Conservation (phyloP, 2,797 vertebrate species). For the Pipistrellus pipistrellus region DNA sequence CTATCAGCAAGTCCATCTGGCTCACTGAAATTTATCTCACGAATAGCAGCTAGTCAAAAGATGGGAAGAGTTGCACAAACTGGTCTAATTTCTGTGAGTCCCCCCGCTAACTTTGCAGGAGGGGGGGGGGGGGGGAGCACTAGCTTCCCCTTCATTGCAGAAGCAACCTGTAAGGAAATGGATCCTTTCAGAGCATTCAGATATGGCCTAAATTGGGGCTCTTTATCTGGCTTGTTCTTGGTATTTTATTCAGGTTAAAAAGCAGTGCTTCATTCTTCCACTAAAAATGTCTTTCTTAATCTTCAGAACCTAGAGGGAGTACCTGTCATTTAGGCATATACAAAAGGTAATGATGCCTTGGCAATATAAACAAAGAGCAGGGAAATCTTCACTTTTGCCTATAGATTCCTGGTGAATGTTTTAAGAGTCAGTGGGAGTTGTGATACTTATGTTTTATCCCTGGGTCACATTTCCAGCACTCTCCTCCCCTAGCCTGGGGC, state of each 20-base stretch:
- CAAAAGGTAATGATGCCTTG: background rate
- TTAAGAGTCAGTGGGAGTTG: background rate
- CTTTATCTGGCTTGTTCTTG: background rate
- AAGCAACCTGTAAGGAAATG: background rate
- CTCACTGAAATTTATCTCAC: slow-evolving; percentile 71
- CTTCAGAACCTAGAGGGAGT: background rate
- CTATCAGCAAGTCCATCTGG: slow-evolving; percentile 71
- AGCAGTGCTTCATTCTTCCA: background rate
- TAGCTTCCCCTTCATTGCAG: background rate
- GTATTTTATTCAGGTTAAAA: slow-evolving; percentile 52
- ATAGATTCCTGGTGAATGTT: slow-evolving; percentile 6
- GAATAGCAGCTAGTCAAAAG: slow-evolving; percentile 4
- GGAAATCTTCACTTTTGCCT: background rate
- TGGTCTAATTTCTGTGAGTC: slow-evolving; percentile 12
- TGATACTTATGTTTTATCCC: background rate
- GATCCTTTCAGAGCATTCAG: slow-evolving; percentile 41
- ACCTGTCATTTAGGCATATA: background rate
- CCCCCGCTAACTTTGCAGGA: background rate
- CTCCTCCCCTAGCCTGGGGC: background rate
- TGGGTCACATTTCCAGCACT: background rate
- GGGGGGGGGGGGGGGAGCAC: background rate
- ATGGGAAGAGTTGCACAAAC: background rate
- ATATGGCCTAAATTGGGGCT: background rate
- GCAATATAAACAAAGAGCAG: background rate
- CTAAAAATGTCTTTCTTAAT: slow-evolving; percentile 47